These are phyloP conservation scores for Pseudomugil gertrudae DNA, from an alignment of 2,797 vertebrate genomes.

Conservation along the genomic window DNA sequence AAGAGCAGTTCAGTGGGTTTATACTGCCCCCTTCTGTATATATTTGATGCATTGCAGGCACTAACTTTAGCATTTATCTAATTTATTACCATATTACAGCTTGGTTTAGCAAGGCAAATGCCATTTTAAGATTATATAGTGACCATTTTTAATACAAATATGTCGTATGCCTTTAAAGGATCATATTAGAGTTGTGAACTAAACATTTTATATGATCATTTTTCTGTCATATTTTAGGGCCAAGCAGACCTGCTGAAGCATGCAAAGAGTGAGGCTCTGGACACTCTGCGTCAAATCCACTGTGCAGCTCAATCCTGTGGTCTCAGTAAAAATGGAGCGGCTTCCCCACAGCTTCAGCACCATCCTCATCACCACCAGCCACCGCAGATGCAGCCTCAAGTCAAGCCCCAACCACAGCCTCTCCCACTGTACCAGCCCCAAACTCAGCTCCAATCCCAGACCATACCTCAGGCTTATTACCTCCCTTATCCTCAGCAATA, in stretches of 20 bases:
- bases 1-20: slow-evolving; percentile 18
- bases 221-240: slow-evolving; percentile 76
- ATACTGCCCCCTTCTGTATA: slow-evolving; percentile 64
- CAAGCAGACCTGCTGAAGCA: slow-evolving; percentile 93
- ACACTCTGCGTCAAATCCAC: slow-evolving; percentile 92
- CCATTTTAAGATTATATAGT: neutral
- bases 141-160: too few relatives aligned
- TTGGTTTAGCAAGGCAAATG: neutral
- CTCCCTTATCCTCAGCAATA: slow-evolving; percentile 47
- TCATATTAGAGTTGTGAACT: too few relatives aligned
- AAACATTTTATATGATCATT: neutral
- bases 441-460: slow-evolving; percentile 44
- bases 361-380: slow-evolving; percentile 52
- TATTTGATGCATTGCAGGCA: slow-evolving; percentile 9
- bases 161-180: too few relatives aligned
- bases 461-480: slow-evolving; percentile 51
- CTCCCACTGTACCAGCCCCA: slow-evolving; percentile 41
- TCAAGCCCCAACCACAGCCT: slow-evolving; percentile 49
- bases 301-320: slow-evolving; percentile 91
- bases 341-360: slow-evolving; percentile 78
- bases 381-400: slow-evolving; percentile 51
- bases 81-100: neutral
- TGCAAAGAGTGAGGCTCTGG: slow-evolving; percentile 89
- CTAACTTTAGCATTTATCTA: too few relatives aligned
- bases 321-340: slow-evolving; percentile 86